Conservation (phyloP, 2,797 vertebrate genomes). For the Steatocranus sp. region DNA sequence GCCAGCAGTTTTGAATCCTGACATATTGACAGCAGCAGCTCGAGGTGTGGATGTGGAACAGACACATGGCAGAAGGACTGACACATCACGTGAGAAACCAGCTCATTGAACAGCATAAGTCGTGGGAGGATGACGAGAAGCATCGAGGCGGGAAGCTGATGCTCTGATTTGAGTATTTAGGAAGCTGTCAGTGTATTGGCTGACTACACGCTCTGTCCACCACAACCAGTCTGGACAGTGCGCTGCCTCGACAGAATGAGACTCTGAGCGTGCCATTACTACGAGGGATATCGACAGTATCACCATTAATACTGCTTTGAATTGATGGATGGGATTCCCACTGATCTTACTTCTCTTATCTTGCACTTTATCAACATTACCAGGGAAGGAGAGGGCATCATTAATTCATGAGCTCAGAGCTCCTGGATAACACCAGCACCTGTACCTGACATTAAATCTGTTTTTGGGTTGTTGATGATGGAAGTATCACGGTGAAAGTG, state of each 20-base stretch:
- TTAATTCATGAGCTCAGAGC: constrained; percentile 55
- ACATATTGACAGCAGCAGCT: neutral
- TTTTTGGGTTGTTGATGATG: neutral
- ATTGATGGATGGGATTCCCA: constrained; percentile 1
- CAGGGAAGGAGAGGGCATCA: constrained; percentile 25
- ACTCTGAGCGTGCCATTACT: constrained; percentile 18
- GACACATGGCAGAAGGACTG: neutral
- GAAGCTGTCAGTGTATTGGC: constrained; percentile 51
- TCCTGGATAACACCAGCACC: neutral
- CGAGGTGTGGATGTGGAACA: neutral
- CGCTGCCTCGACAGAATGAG: constrained; percentile 41
- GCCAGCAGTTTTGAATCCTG: neutral
- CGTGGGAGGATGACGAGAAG: neutral
- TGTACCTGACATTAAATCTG: neutral
- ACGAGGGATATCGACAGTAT: constrained; percentile 15
- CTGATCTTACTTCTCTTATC: neutral
- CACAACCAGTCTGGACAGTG: constrained; percentile 36
- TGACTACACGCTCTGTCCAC: constrained; percentile 28
- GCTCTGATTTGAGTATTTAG: constrained; percentile 41
- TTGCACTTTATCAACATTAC: constrained; percentile 29
- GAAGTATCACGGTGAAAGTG: neutral
- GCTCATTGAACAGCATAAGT: neutral
- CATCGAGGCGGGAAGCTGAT: neutral
- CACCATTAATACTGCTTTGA: constrained; percentile 1
- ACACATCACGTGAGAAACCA: neutral